Evolutionary conservation across 2,888 invertebrate species (phyloP).

Genomic region (Apodemia zela): DNA sequence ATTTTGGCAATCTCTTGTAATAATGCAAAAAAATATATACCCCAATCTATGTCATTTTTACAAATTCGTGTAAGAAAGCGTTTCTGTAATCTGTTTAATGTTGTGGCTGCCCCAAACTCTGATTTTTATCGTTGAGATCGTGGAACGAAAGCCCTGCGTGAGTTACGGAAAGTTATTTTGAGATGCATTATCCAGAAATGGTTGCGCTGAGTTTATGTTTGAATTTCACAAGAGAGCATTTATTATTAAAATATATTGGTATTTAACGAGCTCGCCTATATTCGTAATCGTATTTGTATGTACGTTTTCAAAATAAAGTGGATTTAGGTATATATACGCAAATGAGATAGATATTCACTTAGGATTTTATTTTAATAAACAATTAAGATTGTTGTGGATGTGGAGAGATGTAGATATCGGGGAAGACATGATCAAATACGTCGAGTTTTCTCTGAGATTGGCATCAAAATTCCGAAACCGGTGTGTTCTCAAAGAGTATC

Average conservation of each 20-base stretch:
- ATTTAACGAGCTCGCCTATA: background rate
- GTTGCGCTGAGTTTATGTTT: slow-evolving; percentile 61
- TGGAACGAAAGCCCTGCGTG: slow-evolving; percentile 46
- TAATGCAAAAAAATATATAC: background rate
- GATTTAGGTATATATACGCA: too few relatives aligned
- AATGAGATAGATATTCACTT: too few relatives aligned
- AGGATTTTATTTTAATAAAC: too few relatives aligned
- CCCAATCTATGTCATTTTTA: background rate
- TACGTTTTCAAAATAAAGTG: too few relatives aligned
- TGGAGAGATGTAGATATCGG: too few relatives aligned
- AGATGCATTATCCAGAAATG: slow-evolving; percentile 74
- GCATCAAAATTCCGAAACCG: too few relatives aligned
- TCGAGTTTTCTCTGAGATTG: too few relatives aligned
- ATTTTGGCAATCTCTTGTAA: too few relatives aligned
- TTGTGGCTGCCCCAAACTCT: slow-evolving; percentile 20
- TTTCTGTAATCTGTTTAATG: slow-evolving; percentile 10
- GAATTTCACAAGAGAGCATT: slow-evolving; percentile 46
- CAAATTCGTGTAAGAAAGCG: background rate
- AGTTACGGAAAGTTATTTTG: slow-evolving; percentile 49
- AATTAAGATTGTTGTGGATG: too few relatives aligned
- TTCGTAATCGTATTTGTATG: too few relatives aligned
- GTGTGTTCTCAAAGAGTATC: too few relatives aligned
- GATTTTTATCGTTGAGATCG: slow-evolving; percentile 20
- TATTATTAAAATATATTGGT: slow-evolving; percentile 8
- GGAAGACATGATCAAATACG: too few relatives aligned